Percentiles rank a stretch among this genome's conserved stretches.
Evolutionary conservation across 1,140 invertebrate species (phyloP).

Genomic region (Leptinotarsa texana): DNA sequence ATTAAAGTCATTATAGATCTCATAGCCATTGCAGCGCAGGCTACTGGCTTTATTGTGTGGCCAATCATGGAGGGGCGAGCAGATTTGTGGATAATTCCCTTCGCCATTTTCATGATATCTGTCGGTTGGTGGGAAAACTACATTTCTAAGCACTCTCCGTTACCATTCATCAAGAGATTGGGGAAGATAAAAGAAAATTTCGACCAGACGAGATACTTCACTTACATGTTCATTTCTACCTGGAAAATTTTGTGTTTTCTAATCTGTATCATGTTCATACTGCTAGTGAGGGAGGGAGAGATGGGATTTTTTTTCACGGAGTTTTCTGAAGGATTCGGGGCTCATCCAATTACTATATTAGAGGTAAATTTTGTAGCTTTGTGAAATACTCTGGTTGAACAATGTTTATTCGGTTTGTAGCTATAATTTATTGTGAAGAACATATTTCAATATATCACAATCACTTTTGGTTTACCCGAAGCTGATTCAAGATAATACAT

Average conservation of each 20-base stretch:
- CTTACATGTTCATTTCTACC: slow-evolving; percentile 83
- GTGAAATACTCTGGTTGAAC: no score
- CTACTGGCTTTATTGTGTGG: slow-evolving; percentile 89
- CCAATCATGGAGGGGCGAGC: slow-evolving; percentile 73
- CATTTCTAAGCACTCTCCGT: slow-evolving; percentile 78
- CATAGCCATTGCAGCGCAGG: slow-evolving; percentile 79
- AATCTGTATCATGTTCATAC: slow-evolving; percentile 71
- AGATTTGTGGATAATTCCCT: slow-evolving; percentile 81
- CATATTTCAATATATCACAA: no score
- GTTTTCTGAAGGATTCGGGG: slow-evolving; percentile 74
- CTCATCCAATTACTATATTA: slow-evolving; percentile 77
- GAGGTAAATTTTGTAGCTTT: slow-evolving; percentile 60
- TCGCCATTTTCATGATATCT: slow-evolving; percentile 82
- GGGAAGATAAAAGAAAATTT: slow-evolving; percentile 82
- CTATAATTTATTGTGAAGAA: no score
- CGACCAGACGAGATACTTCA: slow-evolving; percentile 81
- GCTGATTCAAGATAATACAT: no score
- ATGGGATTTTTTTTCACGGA: slow-evolving; percentile 77
- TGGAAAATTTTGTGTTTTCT: slow-evolving; percentile 88
- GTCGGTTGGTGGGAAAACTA: slow-evolving; percentile 98
- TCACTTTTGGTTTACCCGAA: no score
- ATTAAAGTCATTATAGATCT: slow-evolving; percentile 83
- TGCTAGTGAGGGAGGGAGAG: slow-evolving; percentile 75
- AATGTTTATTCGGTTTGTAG: no score
- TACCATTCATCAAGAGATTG: slow-evolving; percentile 78